Evolutionary conservation across 1,140 invertebrate species (phyloP), one percentile per base, ranked within the genome.

Genomic region (Hypsibius dujardini): DNA sequence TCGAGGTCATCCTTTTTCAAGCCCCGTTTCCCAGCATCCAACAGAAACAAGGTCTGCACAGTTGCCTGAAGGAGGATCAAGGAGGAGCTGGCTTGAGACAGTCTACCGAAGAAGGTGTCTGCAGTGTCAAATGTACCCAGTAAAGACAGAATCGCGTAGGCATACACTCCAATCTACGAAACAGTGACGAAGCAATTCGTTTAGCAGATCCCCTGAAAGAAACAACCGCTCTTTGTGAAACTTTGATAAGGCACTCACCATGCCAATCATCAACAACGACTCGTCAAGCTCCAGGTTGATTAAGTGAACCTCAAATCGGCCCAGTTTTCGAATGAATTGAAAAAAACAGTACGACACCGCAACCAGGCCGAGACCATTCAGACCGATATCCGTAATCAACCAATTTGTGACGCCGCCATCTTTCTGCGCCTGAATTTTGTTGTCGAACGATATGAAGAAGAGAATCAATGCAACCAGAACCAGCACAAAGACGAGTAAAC

Each of bases 121-220:
- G 50, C 7, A 56, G 50, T 56, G n/a, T n/a, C n/a, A n/a, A n/a
- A 56, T 7, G 50, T n/a, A 12, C 50, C 50, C 50, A 56, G 50
- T 56, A 56, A n/a, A n/a, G 50, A 12, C 7, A 56, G 7, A 56
- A 56, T 56, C 7, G 7, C 7, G n/a, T 56, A 56, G 7, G 50
- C 50, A 56, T 56, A 56, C 50, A 56, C 50, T n/a, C 50, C 50
- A 56, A 56, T 56, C 50, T 56, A n/a, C 50, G n/a, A 28, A 28
- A 28, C 28, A 28, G 28, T 28, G 28, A 28, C 28, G 28, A 28
- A 28, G 28, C 28, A 28, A 28, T 28, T 28, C 28, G 28, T 28
- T 28, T 28, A 28, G 28, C 28, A 28, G 28, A 28, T 28, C 28
- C 28, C 28, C 28, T 28, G 28, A 28, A 28, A 28, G 28, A 28